Evolutionary conservation across 2,113 vertebrate species (phyloP).

Genomic region (Merops nubicus): DNA sequence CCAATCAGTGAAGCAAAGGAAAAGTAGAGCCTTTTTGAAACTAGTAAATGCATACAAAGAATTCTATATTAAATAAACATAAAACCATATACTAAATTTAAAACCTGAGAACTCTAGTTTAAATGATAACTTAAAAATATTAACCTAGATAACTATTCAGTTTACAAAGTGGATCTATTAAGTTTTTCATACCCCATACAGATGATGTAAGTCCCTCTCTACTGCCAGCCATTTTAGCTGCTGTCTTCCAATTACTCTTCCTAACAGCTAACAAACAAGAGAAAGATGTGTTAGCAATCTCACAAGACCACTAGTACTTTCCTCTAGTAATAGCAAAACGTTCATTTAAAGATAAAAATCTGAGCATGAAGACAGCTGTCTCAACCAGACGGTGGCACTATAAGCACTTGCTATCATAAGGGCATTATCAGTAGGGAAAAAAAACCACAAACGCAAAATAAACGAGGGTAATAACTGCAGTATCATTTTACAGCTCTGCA

Average conservation of each 20-base stretch:
- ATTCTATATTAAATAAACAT: background rate
- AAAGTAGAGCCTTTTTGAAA: background rate
- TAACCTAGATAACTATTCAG: background rate
- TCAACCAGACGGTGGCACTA: slow-evolving; percentile 76
- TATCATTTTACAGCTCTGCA: background rate
- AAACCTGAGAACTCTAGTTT: background rate
- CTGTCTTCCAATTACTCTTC: background rate
- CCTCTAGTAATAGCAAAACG: background rate
- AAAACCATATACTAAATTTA: background rate
- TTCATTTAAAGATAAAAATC: background rate
- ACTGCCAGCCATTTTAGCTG: background rate
- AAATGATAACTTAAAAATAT: background rate
- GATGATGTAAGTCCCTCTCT: background rate
- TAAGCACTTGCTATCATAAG: slow-evolving; percentile 56
- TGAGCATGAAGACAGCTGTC: background rate
- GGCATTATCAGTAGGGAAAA: background rate
- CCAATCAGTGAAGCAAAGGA: background rate
- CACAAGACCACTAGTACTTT: background rate
- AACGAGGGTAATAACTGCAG: background rate
- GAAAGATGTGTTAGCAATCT: background rate
- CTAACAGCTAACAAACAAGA: background rate
- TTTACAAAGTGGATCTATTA: background rate
- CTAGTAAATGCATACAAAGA: background rate
- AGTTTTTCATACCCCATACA: background rate
- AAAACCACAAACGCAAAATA: background rate